A percentile compares a stretch with the other conserved stretches of the same genome.
These are phyloP conservation scores for Macropodus opercularis DNA, from an alignment of 2,797 vertebrate species.

Conservation along the genomic window DNA sequence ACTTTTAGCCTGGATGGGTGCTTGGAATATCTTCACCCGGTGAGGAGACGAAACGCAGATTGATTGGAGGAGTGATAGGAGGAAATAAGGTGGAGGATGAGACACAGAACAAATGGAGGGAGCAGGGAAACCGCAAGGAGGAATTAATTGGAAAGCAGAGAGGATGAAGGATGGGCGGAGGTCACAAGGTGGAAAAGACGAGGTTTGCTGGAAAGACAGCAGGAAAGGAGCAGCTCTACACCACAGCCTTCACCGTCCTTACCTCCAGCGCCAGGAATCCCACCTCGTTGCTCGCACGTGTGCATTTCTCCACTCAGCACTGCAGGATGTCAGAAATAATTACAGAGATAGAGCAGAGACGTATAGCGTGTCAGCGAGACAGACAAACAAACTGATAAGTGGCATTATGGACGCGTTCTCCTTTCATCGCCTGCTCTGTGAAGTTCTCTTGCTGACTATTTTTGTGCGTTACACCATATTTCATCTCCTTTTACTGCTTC, in stretches of 20 bases:
- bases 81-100: constrained; percentile 23
- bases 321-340: constrained; percentile 1
- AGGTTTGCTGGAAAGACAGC: background rate
- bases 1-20: background rate
- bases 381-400: background rate
- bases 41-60: constrained; percentile 32
- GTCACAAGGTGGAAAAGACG: background rate
- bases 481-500: constrained; percentile 2
- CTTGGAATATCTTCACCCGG: constrained; percentile 18
- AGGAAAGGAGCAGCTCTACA: too few relatives aligned
- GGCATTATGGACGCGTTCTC: background rate
- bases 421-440: background rate
- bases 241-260: too few relatives aligned
- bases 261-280: background rate
- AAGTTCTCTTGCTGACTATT: background rate
- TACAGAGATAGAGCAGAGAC: background rate
- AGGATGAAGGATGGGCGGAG: constrained; percentile 1
- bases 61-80: constrained; percentile 27
- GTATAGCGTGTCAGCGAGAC: background rate
- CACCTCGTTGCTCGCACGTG: background rate
- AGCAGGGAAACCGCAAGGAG: constrained; percentile 11
- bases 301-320: constrained; percentile 5
- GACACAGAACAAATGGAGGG: constrained; percentile 26
- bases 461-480: background rate
- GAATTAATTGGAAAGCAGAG: constrained; percentile 35